These are phyloP conservation scores for Drosophila niveifrons DNA, from an alignment of 2,888 invertebrate species.

Conservation along the genomic window DNA sequence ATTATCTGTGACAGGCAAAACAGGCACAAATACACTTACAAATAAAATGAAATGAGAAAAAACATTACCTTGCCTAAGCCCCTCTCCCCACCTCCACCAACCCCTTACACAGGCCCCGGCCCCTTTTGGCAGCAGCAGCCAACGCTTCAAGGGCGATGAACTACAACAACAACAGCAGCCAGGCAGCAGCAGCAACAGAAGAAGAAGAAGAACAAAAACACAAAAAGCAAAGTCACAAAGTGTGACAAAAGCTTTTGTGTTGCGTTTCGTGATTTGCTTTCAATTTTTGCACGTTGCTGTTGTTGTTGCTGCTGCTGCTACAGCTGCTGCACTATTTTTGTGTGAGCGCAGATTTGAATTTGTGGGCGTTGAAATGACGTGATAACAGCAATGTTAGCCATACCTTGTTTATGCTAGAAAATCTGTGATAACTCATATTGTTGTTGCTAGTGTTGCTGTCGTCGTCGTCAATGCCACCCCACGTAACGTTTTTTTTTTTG, in stretches of 20 bases:
- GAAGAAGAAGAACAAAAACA: slow-evolving; percentile 41
- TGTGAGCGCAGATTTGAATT: slow-evolving; percentile 27
- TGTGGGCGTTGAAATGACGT: slow-evolving; percentile 62
- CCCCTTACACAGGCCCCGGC: slow-evolving; percentile 60
- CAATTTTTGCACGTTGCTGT: slow-evolving; percentile 25
- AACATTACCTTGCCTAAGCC: slow-evolving; percentile 60
- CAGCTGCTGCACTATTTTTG: slow-evolving; percentile 28
- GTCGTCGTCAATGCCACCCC: slow-evolving; percentile 55
- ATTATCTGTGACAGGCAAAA: slow-evolving; percentile 27
- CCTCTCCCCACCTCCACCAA: slow-evolving; percentile 13
- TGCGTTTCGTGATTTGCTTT: slow-evolving; percentile 46
- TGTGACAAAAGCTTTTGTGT: slow-evolving; percentile 55
- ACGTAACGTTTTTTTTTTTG: slow-evolving; percentile 47
- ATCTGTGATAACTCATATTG: slow-evolving; percentile 52
- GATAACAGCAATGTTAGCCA: slow-evolving; percentile 48
- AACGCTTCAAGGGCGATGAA: slow-evolving; percentile 73
- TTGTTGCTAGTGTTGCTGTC: slow-evolving; percentile 27
- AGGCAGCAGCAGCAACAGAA: slow-evolving; percentile 3
- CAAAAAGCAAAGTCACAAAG: slow-evolving; percentile 51
- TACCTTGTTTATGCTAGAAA: slow-evolving; percentile 49
- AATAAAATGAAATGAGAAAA: slow-evolving; percentile 6
- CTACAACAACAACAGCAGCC: slow-evolving; percentile 55
- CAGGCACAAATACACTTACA: slow-evolving; percentile 4
- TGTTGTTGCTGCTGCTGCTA: slow-evolving; percentile 19
- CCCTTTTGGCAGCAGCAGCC: slow-evolving; percentile 55